Conservation (phyloP, 2,797 vertebrate genomes). For the Sparidentex hasta region DNA sequence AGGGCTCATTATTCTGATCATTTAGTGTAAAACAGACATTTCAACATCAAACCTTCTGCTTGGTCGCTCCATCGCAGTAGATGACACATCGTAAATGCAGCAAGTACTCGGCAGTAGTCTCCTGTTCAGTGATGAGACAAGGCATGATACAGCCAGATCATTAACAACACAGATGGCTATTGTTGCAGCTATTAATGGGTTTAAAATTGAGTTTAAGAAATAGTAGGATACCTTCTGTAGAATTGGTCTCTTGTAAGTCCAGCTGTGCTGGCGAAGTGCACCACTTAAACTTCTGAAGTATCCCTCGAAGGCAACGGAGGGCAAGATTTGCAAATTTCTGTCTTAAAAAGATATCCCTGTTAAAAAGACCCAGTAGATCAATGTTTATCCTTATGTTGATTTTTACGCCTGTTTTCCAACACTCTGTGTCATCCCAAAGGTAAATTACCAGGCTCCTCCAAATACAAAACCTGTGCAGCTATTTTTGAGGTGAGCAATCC, state of each 20-base stretch:
- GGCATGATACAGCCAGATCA: background rate
- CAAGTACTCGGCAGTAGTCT: background rate
- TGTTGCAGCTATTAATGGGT: background rate
- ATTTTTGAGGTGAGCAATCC: conserved; percentile 68
- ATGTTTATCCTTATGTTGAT: background rate
- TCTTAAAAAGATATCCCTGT: background rate
- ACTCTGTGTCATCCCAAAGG: conserved; percentile 12
- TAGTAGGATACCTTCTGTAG: background rate
- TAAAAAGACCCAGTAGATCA: conserved; percentile 4
- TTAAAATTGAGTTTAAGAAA: background rate
- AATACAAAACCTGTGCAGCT: conserved; percentile 44
- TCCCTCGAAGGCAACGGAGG: background rate
- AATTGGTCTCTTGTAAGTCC: background rate
- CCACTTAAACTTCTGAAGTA: background rate
- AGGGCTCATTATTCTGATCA: background rate
- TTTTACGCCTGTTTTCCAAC: conserved; percentile 22
- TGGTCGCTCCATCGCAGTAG: background rate
- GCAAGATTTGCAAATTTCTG: background rate
- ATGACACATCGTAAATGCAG: conserved; percentile 10
- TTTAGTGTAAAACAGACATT: background rate
- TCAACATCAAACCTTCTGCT: conserved; percentile 1
- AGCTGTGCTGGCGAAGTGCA: no score
- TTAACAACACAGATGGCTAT: background rate
- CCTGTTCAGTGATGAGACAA: background rate
- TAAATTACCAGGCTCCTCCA: conserved; percentile 43